phyloP scores from a whole-genome alignment of 2,888 invertebrate genomes.

The Amphimallon solstitiale region DNA sequence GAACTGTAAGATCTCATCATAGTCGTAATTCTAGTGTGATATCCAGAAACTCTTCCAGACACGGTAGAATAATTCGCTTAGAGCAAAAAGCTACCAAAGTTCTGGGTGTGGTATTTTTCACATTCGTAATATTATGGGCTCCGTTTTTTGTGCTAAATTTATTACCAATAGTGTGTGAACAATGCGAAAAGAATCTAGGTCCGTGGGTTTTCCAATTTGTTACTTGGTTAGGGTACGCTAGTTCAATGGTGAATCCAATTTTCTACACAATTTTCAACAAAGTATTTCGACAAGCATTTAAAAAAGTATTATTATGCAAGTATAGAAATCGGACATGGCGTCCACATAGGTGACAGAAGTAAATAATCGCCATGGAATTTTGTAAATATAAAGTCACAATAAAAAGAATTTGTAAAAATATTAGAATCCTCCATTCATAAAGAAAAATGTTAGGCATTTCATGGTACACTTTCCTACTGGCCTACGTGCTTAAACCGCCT shows the following conservation, averaged over 20 bases:
- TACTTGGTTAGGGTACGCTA: constrained; percentile 93
- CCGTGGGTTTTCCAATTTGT: constrained; percentile 87
- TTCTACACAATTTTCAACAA: constrained; percentile 97
- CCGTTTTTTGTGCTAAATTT: constrained; percentile 93
- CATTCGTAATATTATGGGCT: constrained; percentile 95
- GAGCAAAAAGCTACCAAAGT: constrained; percentile 98
- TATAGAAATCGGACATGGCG: constrained; percentile 72
- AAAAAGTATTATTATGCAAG: constrained; percentile 83
- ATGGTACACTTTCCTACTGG: constrained; percentile 29
- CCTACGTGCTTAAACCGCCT: constrained; percentile 35
- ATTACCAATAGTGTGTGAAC: constrained; percentile 82
- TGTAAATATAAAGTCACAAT: constrained; percentile 9
- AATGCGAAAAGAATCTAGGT: constrained; percentile 80
- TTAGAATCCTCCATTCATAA: too few relatives aligned
- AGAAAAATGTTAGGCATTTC: not conserved
- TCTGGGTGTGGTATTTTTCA: constrained; percentile 92
- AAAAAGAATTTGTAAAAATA: too few relatives aligned
- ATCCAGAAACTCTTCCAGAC: constrained; percentile 82
- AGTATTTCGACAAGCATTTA: constrained; percentile 90
- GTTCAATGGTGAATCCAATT: constrained; percentile 94
- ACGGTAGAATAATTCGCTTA: constrained; percentile 84
- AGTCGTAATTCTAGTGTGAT: constrained; percentile 84
- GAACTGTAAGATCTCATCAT: constrained; percentile 75
- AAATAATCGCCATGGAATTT: constrained; percentile 22
- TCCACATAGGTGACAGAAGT: constrained; percentile 65